phyloP scores from a whole-genome alignment of 1,140 invertebrate genomes.

The Danaus plexippus region DNA sequence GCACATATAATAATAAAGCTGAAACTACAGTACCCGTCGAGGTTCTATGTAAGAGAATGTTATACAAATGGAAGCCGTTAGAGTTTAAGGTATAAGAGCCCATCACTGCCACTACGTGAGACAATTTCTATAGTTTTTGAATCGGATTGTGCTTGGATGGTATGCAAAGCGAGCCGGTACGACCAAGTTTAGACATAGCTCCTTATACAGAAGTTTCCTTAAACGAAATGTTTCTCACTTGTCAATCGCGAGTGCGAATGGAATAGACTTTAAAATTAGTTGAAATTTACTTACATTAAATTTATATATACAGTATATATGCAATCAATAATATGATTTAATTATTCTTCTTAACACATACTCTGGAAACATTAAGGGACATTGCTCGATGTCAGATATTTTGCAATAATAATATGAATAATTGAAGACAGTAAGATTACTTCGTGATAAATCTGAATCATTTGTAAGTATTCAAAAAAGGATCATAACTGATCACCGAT shows the following conservation, averaged over 20 bases:
- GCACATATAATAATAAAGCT: too few relatives aligned
- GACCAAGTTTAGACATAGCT: constrained; percentile 35
- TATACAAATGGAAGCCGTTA: constrained; percentile 5
- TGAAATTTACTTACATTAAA: constrained; percentile 2
- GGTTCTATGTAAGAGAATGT: too few relatives aligned
- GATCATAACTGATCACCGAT: constrained; percentile 18
- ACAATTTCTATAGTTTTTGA: constrained; percentile 45
- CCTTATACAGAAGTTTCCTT: constrained; percentile 34
- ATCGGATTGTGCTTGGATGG: constrained; percentile 33
- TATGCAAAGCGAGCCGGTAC: constrained; percentile 38
- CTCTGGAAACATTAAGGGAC: not conserved
- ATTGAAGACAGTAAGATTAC: constrained; percentile 16
- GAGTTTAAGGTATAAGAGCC: constrained; percentile 20
- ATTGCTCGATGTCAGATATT: constrained; percentile 3
- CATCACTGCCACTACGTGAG: constrained; percentile 30
- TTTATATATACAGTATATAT: constrained; percentile 3
- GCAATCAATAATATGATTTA: not conserved
- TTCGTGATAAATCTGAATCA: constrained; percentile 15
- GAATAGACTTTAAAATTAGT: not conserved
- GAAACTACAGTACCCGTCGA: too few relatives aligned
- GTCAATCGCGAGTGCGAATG: constrained; percentile 17
- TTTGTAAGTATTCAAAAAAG: constrained; percentile 19
- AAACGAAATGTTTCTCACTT: constrained; percentile 21
- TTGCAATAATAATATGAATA: constrained; percentile 13
- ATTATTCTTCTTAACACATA: not conserved